Evolutionary conservation across 2,888 invertebrate genomes (phyloP).

Genomic region (Agrotis puta): DNA sequence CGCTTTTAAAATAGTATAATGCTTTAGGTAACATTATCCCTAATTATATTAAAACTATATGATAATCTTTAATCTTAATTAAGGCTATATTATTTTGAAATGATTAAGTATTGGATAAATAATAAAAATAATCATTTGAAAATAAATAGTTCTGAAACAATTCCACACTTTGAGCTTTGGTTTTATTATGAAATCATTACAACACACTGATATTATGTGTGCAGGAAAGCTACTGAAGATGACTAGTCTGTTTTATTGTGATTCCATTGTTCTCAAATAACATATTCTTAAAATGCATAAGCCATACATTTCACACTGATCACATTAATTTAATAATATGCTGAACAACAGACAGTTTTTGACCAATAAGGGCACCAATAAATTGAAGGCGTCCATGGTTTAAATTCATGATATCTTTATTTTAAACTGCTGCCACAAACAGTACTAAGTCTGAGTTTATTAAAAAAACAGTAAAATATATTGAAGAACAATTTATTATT

Average conservation of each 20-base stretch:
- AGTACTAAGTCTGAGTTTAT: slow-evolving; percentile 30
- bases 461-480: too few species aligned
- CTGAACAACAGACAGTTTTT: slow-evolving; percentile 6
- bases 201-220: slow-evolving; percentile 29
- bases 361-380: not conserved
- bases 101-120: slow-evolving; percentile 21
- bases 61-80: slow-evolving; percentile 24
- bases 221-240: slow-evolving; percentile 40
- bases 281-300: slow-evolving; percentile 17
- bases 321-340: slow-evolving; percentile 2
- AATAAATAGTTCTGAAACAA: slow-evolving; percentile 57
- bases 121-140: slow-evolving; percentile 36
- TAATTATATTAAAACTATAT: slow-evolving; percentile 21
- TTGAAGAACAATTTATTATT: too few species aligned
- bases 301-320: slow-evolving; percentile 16
- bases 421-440: slow-evolving; percentile 8
- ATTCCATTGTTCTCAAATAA: slow-evolving; percentile 36
- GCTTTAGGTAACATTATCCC: slow-evolving; percentile 39
- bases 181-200: slow-evolving; percentile 57
- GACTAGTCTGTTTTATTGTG: slow-evolving; percentile 63
- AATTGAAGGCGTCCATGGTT: not conserved
- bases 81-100: slow-evolving; percentile 41
- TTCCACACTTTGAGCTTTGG: slow-evolving; percentile 71
- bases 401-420: not conserved
- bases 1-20: slow-evolving; percentile 20